Conservation (phyloP, 1,140 invertebrate species). For the Dryas iulia region DNA sequence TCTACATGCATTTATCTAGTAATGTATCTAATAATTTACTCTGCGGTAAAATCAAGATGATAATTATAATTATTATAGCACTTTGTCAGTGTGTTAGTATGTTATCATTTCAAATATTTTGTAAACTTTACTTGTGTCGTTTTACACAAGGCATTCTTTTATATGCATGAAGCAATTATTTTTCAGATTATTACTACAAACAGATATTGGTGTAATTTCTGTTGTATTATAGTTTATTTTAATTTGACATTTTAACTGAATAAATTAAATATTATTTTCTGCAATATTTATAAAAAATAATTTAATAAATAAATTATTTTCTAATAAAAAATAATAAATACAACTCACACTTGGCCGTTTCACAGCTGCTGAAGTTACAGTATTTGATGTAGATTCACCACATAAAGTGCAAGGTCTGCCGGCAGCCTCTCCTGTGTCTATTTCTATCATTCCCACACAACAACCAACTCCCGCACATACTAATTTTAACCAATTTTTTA, state of each 20-base stretch:
- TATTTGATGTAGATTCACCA: slow-evolving; percentile 68
- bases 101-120: background rate
- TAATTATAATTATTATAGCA: background rate
- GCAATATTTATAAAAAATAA: too few relatives aligned
- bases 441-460: slow-evolving; percentile 71
- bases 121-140: background rate
- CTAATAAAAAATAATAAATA: too few relatives aligned
- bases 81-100: background rate
- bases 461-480: slow-evolving; percentile 65
- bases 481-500: slow-evolving; percentile 73
- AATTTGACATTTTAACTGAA: too few relatives aligned
- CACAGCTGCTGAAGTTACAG: slow-evolving; percentile 49
- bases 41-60: background rate
- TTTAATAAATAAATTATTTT: too few relatives aligned
- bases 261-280: too few relatives aligned
- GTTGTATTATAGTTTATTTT: too few relatives aligned
- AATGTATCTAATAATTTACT: background rate
- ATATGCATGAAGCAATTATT: too few relatives aligned
- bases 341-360: slow-evolving; percentile 53
- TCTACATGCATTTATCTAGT: background rate
- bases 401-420: slow-evolving; percentile 64
- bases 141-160: background rate
- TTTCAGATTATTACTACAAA: too few relatives aligned
- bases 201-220: too few relatives aligned
- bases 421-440: slow-evolving; percentile 65